Evolutionary conservation across 2,888 invertebrate genomes (phyloP).

Genomic region (Melanotus villosus): DNA sequence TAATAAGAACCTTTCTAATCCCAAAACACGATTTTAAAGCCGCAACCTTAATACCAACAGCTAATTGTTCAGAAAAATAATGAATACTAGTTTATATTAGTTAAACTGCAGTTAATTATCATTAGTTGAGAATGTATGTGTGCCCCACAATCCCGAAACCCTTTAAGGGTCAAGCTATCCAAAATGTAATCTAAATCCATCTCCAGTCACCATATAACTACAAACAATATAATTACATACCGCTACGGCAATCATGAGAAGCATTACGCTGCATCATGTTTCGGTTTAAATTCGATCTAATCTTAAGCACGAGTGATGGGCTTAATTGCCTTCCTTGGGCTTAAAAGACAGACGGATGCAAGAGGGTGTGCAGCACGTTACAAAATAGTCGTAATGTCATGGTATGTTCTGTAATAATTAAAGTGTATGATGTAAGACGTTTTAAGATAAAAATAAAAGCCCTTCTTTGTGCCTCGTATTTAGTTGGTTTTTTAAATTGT

Average conservation of each 20-base stretch:
- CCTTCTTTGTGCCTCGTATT: background rate
- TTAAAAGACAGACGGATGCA: background rate
- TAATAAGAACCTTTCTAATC: background rate
- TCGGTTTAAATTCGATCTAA: constrained; percentile 12
- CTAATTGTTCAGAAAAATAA: too few relatives aligned
- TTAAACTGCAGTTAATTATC: too few relatives aligned
- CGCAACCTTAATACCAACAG: background rate
- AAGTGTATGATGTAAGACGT: constrained; percentile 34
- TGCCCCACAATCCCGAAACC: background rate
- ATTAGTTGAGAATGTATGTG: background rate
- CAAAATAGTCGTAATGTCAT: background rate
- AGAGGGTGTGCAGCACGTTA: background rate
- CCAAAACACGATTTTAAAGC: background rate
- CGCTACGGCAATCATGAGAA: background rate
- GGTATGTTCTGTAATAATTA: constrained; percentile 26
- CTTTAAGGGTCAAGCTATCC: background rate
- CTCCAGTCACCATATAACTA: background rate
- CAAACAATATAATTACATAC: constrained; percentile 16
- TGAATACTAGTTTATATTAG: too few relatives aligned
- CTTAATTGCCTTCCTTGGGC: constrained; percentile 9
- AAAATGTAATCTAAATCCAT: constrained; percentile 5
- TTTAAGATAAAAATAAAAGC: constrained; percentile 12
- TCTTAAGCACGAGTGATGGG: constrained; percentile 9
- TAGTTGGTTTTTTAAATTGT: background rate
- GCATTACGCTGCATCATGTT: constrained; percentile 13